A percentile compares a stretch with the other conserved stretches of the same genome.
phyloP scores from a whole-genome alignment of 2,797 vertebrate genomes.

The Phataginus tricuspis region DNA sequence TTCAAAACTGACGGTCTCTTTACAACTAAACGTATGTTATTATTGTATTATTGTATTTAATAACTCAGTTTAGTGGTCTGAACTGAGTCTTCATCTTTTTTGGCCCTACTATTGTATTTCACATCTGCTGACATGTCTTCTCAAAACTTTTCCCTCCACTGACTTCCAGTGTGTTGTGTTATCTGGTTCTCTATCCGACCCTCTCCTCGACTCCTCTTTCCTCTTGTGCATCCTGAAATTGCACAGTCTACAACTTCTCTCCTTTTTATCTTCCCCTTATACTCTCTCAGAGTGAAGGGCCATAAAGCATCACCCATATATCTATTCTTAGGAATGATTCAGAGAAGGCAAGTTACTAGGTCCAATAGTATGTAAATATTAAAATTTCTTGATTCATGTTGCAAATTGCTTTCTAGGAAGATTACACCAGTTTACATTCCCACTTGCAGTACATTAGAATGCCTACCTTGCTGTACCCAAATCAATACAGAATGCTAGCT shows the following conservation, averaged over 20 bases:
- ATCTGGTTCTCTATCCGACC: neutral
- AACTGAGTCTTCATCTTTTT: neutral
- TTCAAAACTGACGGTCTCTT: neutral
- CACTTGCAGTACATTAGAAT: neutral
- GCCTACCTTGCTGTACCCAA: neutral
- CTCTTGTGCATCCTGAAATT: neutral
- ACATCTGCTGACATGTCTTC: neutral
- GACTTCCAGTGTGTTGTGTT: neutral
- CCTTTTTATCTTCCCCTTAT: neutral
- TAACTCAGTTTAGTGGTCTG: neutral
- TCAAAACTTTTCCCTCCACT: neutral
- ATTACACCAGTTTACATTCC: neutral
- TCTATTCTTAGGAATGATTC: neutral
- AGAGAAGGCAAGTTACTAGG: neutral
- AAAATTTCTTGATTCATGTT: neutral
- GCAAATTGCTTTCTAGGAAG: neutral
- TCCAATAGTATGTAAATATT: neutral
- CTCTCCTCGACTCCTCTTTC: neutral
- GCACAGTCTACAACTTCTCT: neutral
- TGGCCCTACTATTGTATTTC: neutral
- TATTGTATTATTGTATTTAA: constrained; percentile 5
- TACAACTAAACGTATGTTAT: neutral
- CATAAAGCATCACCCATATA: neutral
- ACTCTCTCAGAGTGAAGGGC: neutral
- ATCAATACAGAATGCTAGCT: neutral